Percentiles rank a stretch among this genome's conserved stretches.
Conservation (phyloP, 1,140 invertebrate species). For the Drosophila truncata region DNA sequence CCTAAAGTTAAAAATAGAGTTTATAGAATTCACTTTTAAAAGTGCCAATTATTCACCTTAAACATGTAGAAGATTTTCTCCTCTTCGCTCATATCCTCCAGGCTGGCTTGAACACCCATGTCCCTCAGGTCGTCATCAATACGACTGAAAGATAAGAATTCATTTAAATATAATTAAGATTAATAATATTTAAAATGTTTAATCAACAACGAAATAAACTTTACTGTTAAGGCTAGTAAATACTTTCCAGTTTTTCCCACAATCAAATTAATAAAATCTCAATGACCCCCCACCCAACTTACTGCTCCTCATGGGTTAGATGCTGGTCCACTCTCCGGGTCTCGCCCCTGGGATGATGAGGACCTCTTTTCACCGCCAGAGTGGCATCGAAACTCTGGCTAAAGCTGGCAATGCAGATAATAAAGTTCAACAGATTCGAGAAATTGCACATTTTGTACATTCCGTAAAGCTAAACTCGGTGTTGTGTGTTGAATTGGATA, state of each 20-base stretch:
- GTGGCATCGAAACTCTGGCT: conserved; percentile 70
- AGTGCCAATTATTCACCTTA: conserved; percentile 85
- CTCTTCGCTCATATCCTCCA: conserved; percentile 88
- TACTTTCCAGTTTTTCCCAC: background rate
- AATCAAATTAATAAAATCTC: background rate
- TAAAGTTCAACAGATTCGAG: conserved; percentile 78
- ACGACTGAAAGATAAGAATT: conserved; percentile 52
- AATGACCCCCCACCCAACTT: conserved; percentile 56
- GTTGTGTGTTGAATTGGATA: conserved; percentile 17
- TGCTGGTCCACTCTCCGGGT: conserved; percentile 88
- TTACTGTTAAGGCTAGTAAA: background rate
- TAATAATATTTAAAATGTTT: no score
- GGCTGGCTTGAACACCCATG: conserved; percentile 71
- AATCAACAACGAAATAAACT: background rate
- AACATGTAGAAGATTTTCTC: conserved; percentile 89
- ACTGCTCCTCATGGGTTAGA: conserved; percentile 89
- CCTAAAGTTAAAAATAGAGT: conserved; percentile 82
- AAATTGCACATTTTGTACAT: conserved; percentile 74
- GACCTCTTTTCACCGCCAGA: conserved; percentile 86
- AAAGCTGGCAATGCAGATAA: conserved; percentile 77
- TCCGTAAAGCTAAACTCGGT: conserved; percentile 4
- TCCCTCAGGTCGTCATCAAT: conserved; percentile 79
- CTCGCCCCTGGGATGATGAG: conserved; percentile 89
- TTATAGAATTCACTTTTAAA: background rate
- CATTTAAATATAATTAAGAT: no score